Conservation (phyloP, 1,140 invertebrate genomes). For the Berghia stephanieae region DNA sequence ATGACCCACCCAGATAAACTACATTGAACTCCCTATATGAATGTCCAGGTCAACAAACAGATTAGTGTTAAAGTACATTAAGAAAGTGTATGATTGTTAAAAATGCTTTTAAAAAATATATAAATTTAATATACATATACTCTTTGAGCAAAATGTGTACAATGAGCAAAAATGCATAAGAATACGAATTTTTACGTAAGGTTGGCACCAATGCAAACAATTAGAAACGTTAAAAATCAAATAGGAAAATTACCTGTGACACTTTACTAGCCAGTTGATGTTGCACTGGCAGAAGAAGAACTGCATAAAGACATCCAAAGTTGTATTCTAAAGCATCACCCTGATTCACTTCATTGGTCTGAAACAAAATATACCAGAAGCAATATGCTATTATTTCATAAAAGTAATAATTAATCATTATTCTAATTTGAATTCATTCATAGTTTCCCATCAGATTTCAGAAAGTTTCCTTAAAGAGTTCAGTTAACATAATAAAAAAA, state of each 20-base stretch:
- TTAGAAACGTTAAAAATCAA: background rate
- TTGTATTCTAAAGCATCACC: conserved; percentile 62
- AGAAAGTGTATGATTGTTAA: too few relatives aligned
- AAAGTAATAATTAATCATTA: background rate
- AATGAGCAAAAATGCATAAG: too few relatives aligned
- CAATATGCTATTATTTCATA: too few relatives aligned
- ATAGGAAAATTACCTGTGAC: conserved; percentile 44
- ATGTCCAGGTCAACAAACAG: too few relatives aligned
- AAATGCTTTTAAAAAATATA: too few relatives aligned
- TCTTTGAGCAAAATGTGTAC: too few relatives aligned
- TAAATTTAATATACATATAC: too few relatives aligned
- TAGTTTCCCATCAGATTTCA: background rate
- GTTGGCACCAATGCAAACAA: background rate
- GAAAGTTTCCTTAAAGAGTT: background rate
- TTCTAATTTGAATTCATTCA: background rate
- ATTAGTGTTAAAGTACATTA: too few relatives aligned
- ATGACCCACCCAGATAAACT: too few relatives aligned
- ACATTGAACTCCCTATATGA: too few relatives aligned
- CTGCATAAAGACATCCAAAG: conserved; percentile 56
- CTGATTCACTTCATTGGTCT: conserved; percentile 65
- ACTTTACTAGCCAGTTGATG: conserved; percentile 42
- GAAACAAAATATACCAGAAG: conserved; percentile 31
- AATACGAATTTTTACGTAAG: background rate
- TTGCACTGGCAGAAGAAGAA: conserved; percentile 52
- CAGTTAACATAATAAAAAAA: background rate